phyloP scores from a whole-genome alignment of 2,113 vertebrate species.

The Bettongia penicillata region DNA sequence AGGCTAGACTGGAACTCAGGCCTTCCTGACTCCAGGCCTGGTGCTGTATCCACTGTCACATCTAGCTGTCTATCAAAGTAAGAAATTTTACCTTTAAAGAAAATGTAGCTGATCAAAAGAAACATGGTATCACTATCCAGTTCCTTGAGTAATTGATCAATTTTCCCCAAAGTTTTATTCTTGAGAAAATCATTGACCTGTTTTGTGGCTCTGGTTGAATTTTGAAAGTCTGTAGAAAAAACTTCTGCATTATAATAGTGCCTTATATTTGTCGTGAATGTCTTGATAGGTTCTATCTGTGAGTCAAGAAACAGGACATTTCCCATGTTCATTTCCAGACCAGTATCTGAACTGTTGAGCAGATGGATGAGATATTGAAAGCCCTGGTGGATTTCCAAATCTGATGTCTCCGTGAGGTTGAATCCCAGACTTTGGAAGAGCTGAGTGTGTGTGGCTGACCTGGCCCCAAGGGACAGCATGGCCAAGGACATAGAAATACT shows the following conservation, averaged over 20 bases:
- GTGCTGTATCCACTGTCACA: neutral
- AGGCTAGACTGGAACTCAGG: neutral
- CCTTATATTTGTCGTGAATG: constrained; percentile 82
- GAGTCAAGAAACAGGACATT: constrained; percentile 84
- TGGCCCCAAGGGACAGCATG: constrained; percentile 86
- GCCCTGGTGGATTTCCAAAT: constrained; percentile 83
- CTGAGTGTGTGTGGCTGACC: constrained; percentile 82
- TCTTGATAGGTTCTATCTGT: constrained; percentile 73
- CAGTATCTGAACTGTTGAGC: constrained; percentile 76
- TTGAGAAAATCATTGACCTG: constrained; percentile 88
- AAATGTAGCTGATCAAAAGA: constrained; percentile 67
- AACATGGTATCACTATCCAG: neutral
- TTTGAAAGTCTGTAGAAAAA: constrained; percentile 83
- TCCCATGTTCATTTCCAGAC: constrained; percentile 84
- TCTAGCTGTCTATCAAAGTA: neutral
- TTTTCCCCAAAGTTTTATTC: constrained; percentile 54
- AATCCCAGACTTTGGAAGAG: constrained; percentile 88
- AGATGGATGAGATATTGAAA: constrained; percentile 85
- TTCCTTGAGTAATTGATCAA: neutral
- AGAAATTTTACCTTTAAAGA: constrained; percentile 68
- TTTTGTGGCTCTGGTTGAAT: constrained; percentile 79
- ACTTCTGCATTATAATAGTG: constrained; percentile 81
- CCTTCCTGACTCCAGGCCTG: neutral
- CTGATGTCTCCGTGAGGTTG: constrained; percentile 73
- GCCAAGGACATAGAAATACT: constrained; percentile 88